These are phyloP conservation scores for Acanthaster planci DNA, from an alignment of 35 echinoderm and acorn worm species.

Conservation along the genomic window DNA sequence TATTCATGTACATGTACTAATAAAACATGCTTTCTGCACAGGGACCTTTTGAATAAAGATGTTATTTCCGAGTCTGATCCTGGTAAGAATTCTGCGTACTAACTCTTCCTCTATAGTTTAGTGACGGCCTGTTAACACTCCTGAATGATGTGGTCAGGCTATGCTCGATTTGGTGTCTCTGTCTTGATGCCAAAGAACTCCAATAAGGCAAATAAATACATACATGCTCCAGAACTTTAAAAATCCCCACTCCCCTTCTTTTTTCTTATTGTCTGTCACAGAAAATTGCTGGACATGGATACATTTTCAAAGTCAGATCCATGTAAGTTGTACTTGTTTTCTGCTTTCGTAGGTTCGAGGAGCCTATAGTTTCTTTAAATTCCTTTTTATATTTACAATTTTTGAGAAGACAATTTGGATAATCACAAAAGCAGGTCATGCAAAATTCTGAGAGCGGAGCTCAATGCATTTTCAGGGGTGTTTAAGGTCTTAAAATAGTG, in stretches of 20 bases:
- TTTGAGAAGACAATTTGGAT: no score
- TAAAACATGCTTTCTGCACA: constrained; percentile 27
- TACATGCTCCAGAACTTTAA: no score
- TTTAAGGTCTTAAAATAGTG: no score
- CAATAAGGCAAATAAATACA: no score
- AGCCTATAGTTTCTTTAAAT: no score
- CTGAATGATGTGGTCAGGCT: neutral
- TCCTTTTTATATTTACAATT: no score
- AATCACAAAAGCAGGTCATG: no score
- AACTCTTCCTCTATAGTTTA: neutral
- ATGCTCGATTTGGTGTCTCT: no score
- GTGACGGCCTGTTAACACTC: neutral
- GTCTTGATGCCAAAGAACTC: no score
- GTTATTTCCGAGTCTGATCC: constrained; percentile 50
- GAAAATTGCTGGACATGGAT: constrained; percentile 71
- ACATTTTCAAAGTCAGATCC: constrained; percentile 61
- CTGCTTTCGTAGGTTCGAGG: no score
- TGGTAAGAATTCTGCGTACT: constrained; percentile 36
- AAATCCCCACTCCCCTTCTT: neutral
- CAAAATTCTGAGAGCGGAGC: no score
- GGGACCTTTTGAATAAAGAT: constrained; percentile 53
- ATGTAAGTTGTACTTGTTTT: constrained; percentile 41
- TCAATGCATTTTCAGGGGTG: no score
- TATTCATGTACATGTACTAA: neutral
- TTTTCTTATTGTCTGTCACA: constrained; percentile 37